Conservation (phyloP, 2,888 invertebrate genomes). For the Luperina nickerlii region DNA sequence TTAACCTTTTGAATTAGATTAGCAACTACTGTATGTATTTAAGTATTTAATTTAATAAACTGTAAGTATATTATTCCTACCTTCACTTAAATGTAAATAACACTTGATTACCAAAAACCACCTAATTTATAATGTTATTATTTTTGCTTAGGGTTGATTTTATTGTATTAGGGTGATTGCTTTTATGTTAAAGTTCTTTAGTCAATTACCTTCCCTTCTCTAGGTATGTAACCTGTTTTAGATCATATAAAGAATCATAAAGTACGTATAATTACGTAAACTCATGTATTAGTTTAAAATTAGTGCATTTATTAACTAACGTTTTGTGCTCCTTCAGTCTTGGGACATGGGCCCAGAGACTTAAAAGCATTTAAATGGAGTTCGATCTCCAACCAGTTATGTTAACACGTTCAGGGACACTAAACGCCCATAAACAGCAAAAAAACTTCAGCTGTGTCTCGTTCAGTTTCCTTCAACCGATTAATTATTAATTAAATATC, state of each 20-base stretch:
- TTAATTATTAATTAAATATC: neutral
- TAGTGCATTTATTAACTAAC: slow-evolving; percentile 1
- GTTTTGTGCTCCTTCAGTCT: neutral
- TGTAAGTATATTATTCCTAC: slow-evolving; percentile 49
- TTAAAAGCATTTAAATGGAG: neutral
- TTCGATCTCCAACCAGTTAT: no score
- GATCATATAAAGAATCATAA: slow-evolving; percentile 57
- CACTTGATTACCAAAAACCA: slow-evolving; percentile 35
- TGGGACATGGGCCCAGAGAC: neutral
- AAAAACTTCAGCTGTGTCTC: neutral
- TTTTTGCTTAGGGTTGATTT: slow-evolving; percentile 29
- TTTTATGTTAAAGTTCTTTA: slow-evolving; percentile 47
- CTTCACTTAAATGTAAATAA: slow-evolving; percentile 63
- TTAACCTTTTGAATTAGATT: slow-evolving; percentile 55
- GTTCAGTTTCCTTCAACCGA: neutral
- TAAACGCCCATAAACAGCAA: neutral
- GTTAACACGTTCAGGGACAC: neutral
- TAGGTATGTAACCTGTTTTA: slow-evolving; percentile 42
- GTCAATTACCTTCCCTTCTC: slow-evolving; percentile 59
- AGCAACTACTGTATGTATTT: slow-evolving; percentile 52
- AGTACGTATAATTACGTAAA: neutral
- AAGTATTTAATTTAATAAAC: slow-evolving; percentile 47
- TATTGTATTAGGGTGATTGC: slow-evolving; percentile 21
- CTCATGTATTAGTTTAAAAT: neutral
- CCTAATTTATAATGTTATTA: slow-evolving; percentile 13